phyloP scores from a whole-genome alignment of 1,140 invertebrate genomes.

The Leptoteleia sp. region DNA sequence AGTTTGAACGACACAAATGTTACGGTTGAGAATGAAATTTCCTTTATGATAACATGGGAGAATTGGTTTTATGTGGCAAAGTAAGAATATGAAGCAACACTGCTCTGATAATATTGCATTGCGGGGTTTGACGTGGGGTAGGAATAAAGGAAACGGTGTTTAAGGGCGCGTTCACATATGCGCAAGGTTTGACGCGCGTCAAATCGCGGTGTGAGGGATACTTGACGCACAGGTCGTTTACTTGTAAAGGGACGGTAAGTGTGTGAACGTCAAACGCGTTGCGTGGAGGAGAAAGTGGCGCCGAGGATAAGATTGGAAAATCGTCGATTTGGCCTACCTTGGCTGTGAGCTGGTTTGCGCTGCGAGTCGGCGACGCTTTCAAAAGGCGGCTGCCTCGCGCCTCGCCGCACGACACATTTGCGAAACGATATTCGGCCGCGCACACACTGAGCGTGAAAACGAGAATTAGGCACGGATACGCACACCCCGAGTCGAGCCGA shows the following conservation, averaged over 20 bases:
- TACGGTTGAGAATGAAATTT: no score
- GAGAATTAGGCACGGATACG: conserved; percentile 25
- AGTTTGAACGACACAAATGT: no score
- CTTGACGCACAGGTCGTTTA: conserved; percentile 32
- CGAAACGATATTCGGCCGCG: conserved; percentile 11
- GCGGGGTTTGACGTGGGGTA: no score
- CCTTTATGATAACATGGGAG: no score
- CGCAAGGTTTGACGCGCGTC: conserved; percentile 1
- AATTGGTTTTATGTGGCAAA: no score
- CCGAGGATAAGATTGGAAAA: conserved; percentile 28
- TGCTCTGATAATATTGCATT: no score
- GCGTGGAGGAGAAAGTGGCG: conserved; percentile 50
- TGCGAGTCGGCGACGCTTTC: conserved; percentile 7
- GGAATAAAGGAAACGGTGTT: background rate
- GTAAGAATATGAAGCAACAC: no score
- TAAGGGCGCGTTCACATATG: background rate
- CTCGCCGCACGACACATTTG: conserved; percentile 36
- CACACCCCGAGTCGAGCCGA: conserved; percentile 35
- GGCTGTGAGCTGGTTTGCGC: conserved; percentile 8
- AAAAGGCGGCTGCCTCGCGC: conserved; percentile 5
- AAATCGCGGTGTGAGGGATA: conserved; percentile 7
- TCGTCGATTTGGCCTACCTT: conserved; percentile 39
- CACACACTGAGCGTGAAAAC: conserved; percentile 6
- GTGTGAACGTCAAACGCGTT: conserved; percentile 37
- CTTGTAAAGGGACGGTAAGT: conserved; percentile 12